Evolutionary conservation across 2,888 invertebrate genomes (phyloP).

Genomic region (Troides helena): DNA sequence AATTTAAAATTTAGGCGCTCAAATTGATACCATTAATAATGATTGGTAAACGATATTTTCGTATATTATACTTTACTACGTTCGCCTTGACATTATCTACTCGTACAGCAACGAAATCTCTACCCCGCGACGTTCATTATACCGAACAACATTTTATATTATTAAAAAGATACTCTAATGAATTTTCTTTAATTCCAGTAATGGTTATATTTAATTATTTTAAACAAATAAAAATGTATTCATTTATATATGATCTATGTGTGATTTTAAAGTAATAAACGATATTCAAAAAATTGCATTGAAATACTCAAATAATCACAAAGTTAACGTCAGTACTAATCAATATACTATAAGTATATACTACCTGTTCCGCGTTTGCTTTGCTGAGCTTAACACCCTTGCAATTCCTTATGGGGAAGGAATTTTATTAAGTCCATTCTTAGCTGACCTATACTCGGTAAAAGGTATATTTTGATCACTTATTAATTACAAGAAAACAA

Average conservation of each 20-base stretch:
- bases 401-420: no score
- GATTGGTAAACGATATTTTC: background rate
- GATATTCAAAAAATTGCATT: no score
- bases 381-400: no score
- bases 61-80: constrained; percentile 13
- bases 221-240: background rate
- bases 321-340: no score
- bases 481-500: no score
- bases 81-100: constrained; percentile 19
- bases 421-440: no score
- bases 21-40: constrained; percentile 8
- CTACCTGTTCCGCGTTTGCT: no score
- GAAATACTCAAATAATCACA: no score
- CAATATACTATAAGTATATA: no score
- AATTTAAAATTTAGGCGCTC: background rate
- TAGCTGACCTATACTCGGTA: no score
- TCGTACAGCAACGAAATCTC: constrained; percentile 1
- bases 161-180: background rate
- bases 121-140: background rate
- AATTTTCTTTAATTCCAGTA: background rate
- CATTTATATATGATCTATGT: background rate
- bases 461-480: no score
- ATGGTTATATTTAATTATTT: background rate
- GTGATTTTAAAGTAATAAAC: background rate
- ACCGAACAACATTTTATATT: background rate